phyloP scores from a whole-genome alignment of 1,140 invertebrate genomes.

The Halotydeus destructor region DNA sequence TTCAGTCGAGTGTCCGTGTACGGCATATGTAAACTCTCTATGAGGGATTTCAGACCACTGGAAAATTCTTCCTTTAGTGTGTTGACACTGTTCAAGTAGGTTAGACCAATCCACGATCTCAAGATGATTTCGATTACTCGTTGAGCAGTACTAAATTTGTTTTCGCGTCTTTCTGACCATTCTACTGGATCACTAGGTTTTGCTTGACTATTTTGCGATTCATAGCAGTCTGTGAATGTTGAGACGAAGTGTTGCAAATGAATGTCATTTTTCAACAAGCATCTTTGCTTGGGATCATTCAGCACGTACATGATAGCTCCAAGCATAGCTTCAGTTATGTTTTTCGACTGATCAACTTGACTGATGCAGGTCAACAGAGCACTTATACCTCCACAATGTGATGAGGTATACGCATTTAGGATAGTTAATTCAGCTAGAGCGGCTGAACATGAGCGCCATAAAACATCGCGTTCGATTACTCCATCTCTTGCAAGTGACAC shows the following conservation, averaged over 20 bases:
- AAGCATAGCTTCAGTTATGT: slow-evolving; percentile 50
- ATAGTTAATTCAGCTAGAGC: slow-evolving; percentile 71
- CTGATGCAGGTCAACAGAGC: slow-evolving; percentile 56
- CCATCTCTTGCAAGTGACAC: slow-evolving; percentile 56
- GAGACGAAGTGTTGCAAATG: slow-evolving; percentile 56
- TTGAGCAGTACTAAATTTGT: slow-evolving; percentile 56
- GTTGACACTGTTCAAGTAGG: slow-evolving; percentile 35
- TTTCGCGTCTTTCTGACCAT: slow-evolving; percentile 36
- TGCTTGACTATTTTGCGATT: slow-evolving; percentile 1
- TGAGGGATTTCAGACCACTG: slow-evolving; percentile 46
- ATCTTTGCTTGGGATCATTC: slow-evolving; percentile 60
- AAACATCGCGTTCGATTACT: slow-evolving; percentile 40
- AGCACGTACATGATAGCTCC: slow-evolving; percentile 64
- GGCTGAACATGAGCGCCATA: slow-evolving; percentile 56
- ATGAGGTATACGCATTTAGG: slow-evolving; percentile 53
- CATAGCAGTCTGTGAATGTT: slow-evolving; percentile 76
- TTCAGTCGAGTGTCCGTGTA: slow-evolving; percentile 69
- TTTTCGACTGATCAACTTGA: slow-evolving; percentile 46
- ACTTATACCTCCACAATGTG: slow-evolving; percentile 56
- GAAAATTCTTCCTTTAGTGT: slow-evolving; percentile 14
- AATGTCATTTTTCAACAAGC: slow-evolving; percentile 41
- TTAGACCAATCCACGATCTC: slow-evolving; percentile 66
- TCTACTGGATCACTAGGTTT: neutral
- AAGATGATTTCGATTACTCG: slow-evolving; percentile 59
- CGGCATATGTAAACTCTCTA: slow-evolving; percentile 64